Evolutionary conservation across 2,888 invertebrate genomes (phyloP), one percentile per base, ranked within the genome.

Genomic region (Apotomis betuletana): DNA sequence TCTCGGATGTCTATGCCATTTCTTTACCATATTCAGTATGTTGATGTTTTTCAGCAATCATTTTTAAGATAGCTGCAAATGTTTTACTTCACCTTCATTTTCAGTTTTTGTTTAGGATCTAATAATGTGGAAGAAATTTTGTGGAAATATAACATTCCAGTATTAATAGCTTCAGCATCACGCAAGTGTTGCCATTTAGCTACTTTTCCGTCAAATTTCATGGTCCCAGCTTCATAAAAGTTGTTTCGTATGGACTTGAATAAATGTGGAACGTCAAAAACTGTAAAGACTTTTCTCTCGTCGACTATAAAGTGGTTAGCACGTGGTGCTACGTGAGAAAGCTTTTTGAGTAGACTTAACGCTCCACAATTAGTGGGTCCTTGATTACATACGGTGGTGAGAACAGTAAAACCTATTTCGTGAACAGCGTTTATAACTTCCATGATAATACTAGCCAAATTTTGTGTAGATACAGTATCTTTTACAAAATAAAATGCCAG

Each of bases 71-170:
- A 10, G 74, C 77, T 15, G 77, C 70, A 12, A 77, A 55, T 13
- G 76, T 76, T 54, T 71, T 76, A 55, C 58, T 78, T 77, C 0
- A 79, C 77, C n/a, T 70, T 72, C 75, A 75, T 78, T 74, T 76
- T 77, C 0, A 63, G 54, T 6, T 49, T n/a, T 6, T 44, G 8
- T 55, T 15, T 55, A 8, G 55, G 55, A 55, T 55, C 9, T 9
- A 55, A 8, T 10, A 55, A 3, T 3, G 13, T 6, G 8, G 9
- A 3, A 0, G 5, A 9, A 15, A 55, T 15, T 55, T 55, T 55
- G 6, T 15, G 15, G 9, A 55, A 6, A 6, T 55, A 9, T 5
- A 55, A 8, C 6, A 44, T 6, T 6, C 8, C 10, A 15, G 8
- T 13, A 8, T 8, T 55, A 15, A 9, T 55, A 9, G 8, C 55